Evolutionary conservation across 2,888 invertebrate species (phyloP).

Genomic region (Pristionchus fissidentatus): DNA sequence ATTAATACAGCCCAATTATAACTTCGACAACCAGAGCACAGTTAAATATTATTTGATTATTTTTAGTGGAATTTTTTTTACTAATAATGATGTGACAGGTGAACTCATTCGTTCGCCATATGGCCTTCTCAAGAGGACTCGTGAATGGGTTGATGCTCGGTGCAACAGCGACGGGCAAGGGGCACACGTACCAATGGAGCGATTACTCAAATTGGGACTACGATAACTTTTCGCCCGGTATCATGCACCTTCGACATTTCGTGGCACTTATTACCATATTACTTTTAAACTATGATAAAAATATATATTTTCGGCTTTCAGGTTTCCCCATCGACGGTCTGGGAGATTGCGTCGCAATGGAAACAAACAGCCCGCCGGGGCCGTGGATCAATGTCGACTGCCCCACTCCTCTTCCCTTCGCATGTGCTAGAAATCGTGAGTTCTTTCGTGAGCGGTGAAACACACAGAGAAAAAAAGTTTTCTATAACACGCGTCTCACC

Average conservation of each 20-base stretch:
- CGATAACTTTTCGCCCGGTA: background rate
- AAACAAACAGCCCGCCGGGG: background rate
- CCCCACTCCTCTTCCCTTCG: background rate
- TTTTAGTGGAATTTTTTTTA: too few relatives aligned
- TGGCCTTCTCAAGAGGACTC: too few relatives aligned
- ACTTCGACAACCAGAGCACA: too few relatives aligned
- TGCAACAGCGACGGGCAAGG: background rate
- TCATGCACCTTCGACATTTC: background rate
- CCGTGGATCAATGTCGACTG: background rate
- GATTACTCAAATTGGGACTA: background rate
- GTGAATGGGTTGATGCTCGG: background rate
- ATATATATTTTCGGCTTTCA: too few relatives aligned
- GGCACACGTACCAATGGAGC: background rate
- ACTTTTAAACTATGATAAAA: too few relatives aligned
- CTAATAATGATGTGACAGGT: background rate
- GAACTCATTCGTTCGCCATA: background rate
- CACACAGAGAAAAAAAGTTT: too few relatives aligned
- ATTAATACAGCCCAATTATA: too few relatives aligned
- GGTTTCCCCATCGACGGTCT: background rate
- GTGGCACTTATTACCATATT: background rate
- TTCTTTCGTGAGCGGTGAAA: too few relatives aligned
- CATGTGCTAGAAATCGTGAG: background rate
- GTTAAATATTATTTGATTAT: too few relatives aligned
- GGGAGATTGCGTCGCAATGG: background rate
- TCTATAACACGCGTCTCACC: too few relatives aligned